Evolutionary conservation across 1,140 invertebrate species (phyloP).

Genomic region (Mesaphorura yosii): DNA sequence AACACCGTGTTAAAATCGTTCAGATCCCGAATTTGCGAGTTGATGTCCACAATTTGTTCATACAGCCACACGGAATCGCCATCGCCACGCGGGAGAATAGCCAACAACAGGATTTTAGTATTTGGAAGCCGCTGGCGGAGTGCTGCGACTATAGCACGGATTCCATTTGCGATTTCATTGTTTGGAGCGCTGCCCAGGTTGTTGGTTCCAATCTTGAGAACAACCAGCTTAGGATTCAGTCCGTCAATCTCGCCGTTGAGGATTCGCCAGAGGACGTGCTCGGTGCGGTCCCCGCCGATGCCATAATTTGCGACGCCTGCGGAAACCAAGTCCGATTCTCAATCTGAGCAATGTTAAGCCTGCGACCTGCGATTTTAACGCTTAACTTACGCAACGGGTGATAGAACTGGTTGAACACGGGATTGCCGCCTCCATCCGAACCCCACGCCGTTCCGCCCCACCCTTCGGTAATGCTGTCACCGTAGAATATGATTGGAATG

Average conservation of each 20-base stretch:
- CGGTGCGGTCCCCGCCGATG: slow-evolving; percentile 47
- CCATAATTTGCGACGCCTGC: slow-evolving; percentile 43
- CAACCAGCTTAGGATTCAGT: slow-evolving; percentile 37
- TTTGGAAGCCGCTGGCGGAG: slow-evolving; percentile 1
- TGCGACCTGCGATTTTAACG: too few species aligned
- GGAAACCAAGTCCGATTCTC: too few species aligned
- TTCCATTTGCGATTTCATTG: slow-evolving; percentile 4
- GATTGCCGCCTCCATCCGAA: too few species aligned
- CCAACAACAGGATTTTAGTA: slow-evolving; percentile 13
- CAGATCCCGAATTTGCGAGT: slow-evolving; percentile 12
- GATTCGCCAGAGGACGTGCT: slow-evolving; percentile 47
- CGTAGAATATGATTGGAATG: background rate
- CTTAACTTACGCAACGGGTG: too few species aligned
- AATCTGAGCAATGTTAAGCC: too few species aligned
- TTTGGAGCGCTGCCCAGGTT: slow-evolving; percentile 1
- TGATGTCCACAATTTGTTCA: slow-evolving; percentile 10
- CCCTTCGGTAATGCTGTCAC: too few species aligned
- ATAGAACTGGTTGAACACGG: too few species aligned
- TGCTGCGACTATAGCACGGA: background rate
- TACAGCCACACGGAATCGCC: background rate
- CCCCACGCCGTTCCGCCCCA: too few species aligned
- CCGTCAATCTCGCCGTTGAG: slow-evolving; percentile 46
- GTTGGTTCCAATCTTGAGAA: slow-evolving; percentile 24
- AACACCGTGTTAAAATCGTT: slow-evolving; percentile 3
- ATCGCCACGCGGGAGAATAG: slow-evolving; percentile 12